These are phyloP conservation scores for Tetragnatha versicolor DNA, from an alignment of 1,140 invertebrate species.

Conservation along the genomic window DNA sequence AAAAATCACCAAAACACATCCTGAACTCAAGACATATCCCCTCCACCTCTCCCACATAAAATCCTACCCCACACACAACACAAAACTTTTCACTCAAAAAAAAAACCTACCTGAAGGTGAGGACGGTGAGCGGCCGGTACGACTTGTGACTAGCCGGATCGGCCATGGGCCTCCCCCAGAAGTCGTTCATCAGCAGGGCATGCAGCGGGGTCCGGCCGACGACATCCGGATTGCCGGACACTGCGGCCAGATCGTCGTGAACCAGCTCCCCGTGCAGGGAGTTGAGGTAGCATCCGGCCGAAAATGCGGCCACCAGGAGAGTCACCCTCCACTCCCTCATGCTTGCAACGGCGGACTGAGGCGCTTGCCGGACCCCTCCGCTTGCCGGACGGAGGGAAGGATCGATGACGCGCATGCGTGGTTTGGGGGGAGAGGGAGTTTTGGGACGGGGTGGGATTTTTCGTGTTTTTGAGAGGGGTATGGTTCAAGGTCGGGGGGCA, in stretches of 20 bases:
- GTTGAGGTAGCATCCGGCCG: constrained; percentile 77
- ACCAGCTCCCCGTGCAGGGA: constrained; percentile 84
- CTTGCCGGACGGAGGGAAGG: too few relatives aligned
- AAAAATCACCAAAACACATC: too few relatives aligned
- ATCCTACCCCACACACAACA: too few relatives aligned
- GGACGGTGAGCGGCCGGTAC: constrained; percentile 82
- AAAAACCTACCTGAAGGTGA: constrained; percentile 78
- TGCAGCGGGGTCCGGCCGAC: constrained; percentile 72
- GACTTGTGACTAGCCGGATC: constrained; percentile 87
- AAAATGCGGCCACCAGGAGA: constrained; percentile 61
- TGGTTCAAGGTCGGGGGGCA: too few relatives aligned
- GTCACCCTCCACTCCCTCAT: background rate
- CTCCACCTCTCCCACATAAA: too few relatives aligned
- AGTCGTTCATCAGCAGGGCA: constrained; percentile 81
- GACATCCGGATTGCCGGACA: constrained; percentile 84
- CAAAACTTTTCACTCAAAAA: constrained; percentile 4
- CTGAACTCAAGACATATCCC: too few relatives aligned
- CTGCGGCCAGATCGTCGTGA: constrained; percentile 88
- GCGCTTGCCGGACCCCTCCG: background rate
- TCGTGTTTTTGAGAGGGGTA: too few relatives aligned
- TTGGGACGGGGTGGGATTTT: too few relatives aligned
- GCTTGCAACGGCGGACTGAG: background rate
- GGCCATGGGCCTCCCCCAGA: constrained; percentile 91
- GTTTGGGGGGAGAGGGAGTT: too few relatives aligned
- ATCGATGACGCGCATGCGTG: too few relatives aligned